Conservation (phyloP, 2,113 vertebrate species). For the Vidua chalybeata region DNA sequence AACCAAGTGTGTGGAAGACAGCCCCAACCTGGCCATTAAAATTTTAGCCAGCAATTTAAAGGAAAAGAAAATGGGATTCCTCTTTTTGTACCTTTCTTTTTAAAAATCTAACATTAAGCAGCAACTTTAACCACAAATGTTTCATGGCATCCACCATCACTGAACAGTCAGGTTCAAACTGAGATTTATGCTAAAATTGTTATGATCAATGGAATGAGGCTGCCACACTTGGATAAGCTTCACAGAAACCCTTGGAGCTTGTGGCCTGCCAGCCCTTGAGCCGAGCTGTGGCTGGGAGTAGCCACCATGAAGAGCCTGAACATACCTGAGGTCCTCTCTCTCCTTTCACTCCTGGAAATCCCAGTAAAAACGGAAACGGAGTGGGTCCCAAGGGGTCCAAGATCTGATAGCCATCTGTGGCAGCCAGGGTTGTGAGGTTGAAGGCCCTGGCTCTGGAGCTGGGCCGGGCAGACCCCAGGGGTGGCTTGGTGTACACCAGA, state of each 20-base stretch:
- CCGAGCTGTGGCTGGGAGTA: accelerated
- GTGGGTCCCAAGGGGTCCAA: slow-evolving; percentile 81
- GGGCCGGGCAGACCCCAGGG: not conserved
- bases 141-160: not conserved
- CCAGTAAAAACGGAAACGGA: slow-evolving; percentile 79
- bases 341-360: slow-evolving; percentile 86
- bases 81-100: not conserved
- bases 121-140: not conserved
- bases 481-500: slow-evolving; percentile 54
- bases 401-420: slow-evolving; percentile 80
- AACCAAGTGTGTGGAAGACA: not conserved
- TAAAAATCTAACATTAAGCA: not conserved
- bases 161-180: not conserved
- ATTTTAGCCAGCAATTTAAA: not conserved
- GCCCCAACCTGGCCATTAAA: not conserved
- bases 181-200: not conserved
- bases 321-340: slow-evolving; percentile 89
- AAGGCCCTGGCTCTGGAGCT: not conserved
- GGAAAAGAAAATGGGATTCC: not conserved
- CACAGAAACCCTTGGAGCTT: not conserved
- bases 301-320: not conserved
- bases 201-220: not conserved
- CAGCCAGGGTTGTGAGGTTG: slow-evolving; percentile 73
- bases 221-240: not conserved
- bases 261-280: not conserved